phyloP scores from a whole-genome alignment of 2,113 vertebrate species.

The Casuarius casuarius region DNA sequence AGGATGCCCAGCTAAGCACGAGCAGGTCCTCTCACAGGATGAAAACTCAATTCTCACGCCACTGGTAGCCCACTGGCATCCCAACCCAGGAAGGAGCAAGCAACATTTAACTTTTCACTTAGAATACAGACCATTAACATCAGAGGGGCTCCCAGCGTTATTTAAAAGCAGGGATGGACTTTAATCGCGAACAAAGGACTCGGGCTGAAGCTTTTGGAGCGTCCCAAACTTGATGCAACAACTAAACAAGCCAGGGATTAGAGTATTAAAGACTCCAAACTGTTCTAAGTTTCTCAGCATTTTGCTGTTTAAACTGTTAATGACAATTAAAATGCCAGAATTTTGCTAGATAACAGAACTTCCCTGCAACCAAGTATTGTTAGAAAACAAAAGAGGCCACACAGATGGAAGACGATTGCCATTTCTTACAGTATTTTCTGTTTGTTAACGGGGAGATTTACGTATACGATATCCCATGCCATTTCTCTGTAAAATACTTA shows the following conservation, averaged over 20 bases:
- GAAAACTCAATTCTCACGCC: background rate
- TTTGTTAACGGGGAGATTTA: background rate
- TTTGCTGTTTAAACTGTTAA: background rate
- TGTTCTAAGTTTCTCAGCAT: background rate
- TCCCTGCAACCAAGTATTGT: background rate
- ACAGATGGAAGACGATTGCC: background rate
- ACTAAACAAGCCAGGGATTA: background rate
- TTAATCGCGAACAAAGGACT: background rate
- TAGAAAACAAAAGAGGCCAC: background rate
- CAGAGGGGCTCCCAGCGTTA: background rate
- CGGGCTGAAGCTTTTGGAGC: background rate
- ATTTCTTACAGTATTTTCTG: background rate
- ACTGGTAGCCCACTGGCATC: background rate
- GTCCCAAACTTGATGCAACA: background rate
- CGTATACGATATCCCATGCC: accelerated
- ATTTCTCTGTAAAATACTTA: background rate
- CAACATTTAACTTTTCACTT: background rate
- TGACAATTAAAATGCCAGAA: background rate
- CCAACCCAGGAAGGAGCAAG: background rate
- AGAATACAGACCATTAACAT: background rate
- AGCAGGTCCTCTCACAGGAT: background rate
- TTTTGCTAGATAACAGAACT: background rate
- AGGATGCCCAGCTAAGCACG: background rate
- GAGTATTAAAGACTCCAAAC: background rate
- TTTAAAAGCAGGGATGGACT: background rate